Conservation (phyloP, 2,797 vertebrate genomes). For the Sarcophilus harrisii region DNA sequence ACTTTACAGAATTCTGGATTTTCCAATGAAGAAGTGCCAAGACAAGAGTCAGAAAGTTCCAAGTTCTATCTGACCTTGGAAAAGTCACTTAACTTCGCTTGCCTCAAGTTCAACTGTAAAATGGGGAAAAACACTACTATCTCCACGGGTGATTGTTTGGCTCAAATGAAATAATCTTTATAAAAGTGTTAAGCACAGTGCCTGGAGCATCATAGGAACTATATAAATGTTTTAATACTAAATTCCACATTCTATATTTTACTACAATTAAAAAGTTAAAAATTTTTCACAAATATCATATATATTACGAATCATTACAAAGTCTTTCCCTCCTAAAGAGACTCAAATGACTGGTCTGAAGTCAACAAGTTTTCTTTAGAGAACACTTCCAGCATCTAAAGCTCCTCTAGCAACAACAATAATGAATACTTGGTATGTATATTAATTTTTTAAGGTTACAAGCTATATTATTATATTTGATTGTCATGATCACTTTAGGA, state of each 20-base stretch:
- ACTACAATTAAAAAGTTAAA: constrained; percentile 26
- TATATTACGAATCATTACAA: not conserved
- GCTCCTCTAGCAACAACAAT: not conserved
- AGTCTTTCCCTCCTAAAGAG: not conserved
- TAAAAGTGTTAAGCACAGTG: not conserved
- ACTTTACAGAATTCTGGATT: constrained; percentile 34
- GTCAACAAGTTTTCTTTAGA: constrained; percentile 10
- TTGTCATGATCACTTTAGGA: not conserved
- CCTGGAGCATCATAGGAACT: not conserved
- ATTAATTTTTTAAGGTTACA: not conserved
- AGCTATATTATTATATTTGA: not conserved
- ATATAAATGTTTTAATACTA: not conserved
- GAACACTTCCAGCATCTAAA: constrained; percentile 1
- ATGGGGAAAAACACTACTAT: not conserved
- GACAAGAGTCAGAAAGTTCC: not conserved
- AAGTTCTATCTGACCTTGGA: not conserved
- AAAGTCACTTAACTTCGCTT: not conserved
- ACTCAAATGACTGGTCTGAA: constrained; percentile 34
- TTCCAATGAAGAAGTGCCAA: not conserved
- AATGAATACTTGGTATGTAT: not conserved
- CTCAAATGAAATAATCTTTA: not conserved
- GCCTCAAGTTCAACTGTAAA: not conserved
- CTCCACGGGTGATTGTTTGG: not conserved
- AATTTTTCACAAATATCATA: not conserved
- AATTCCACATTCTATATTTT: constrained; percentile 2